phyloP scores from a whole-genome alignment of 2,797 vertebrate genomes.

The Chelon labrosus region DNA sequence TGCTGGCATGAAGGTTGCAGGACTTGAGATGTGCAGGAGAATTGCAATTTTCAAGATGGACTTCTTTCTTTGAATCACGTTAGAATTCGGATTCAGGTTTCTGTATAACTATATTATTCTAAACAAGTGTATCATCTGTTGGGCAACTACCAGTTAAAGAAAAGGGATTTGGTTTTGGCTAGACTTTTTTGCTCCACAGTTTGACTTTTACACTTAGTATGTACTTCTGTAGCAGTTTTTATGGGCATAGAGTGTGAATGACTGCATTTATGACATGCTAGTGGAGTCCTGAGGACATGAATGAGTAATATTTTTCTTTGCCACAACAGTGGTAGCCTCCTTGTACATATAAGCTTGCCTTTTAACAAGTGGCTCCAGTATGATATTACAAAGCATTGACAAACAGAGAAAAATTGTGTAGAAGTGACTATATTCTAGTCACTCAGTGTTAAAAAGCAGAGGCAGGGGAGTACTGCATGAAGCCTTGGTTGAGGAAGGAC shows the following conservation, averaged over 20 bases:
- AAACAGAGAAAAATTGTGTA: slow-evolving; percentile 58
- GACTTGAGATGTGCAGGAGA: slow-evolving; percentile 62
- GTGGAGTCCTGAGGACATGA: slow-evolving; percentile 46
- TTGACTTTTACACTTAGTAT: slow-evolving; percentile 35
- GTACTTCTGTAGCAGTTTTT: slow-evolving; percentile 41
- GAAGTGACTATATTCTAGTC: slow-evolving; percentile 50
- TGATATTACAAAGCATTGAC: slow-evolving; percentile 58
- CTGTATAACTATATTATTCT: slow-evolving; percentile 49
- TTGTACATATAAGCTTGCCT: slow-evolving; percentile 55
- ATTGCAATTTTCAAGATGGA: slow-evolving; percentile 68
- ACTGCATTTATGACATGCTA: slow-evolving; percentile 47
- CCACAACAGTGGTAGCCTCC: slow-evolving; percentile 43
- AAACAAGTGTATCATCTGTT: slow-evolving; percentile 35
- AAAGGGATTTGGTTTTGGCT: slow-evolving; percentile 47
- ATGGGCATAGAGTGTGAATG: slow-evolving; percentile 45
- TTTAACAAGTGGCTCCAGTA: slow-evolving; percentile 58
- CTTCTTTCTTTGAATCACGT: slow-evolving; percentile 47
- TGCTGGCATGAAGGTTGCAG: slow-evolving; percentile 66
- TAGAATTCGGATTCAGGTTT: slow-evolving; percentile 33
- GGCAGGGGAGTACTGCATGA: slow-evolving; percentile 63
- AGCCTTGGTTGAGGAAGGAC: slow-evolving; percentile 73
- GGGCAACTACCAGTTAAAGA: slow-evolving; percentile 47
- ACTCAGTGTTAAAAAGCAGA: slow-evolving; percentile 59
- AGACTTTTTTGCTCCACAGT: slow-evolving; percentile 41
- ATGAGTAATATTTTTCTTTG: slow-evolving; percentile 49